Evolutionary conservation across 2,888 invertebrate genomes (phyloP).

Genomic region (Pyralis farinalis): DNA sequence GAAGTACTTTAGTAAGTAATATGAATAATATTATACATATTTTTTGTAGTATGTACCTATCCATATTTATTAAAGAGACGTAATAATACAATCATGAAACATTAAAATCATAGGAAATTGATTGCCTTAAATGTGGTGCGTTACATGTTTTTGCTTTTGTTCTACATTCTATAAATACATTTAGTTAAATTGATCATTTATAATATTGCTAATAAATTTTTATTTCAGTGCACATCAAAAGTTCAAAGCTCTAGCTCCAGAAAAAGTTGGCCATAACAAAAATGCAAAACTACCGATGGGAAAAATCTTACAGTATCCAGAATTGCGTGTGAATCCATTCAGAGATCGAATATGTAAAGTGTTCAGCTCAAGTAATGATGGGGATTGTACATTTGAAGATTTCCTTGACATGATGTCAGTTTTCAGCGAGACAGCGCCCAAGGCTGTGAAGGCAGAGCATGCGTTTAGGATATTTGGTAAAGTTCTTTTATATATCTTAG

Average conservation of each 20-base stretch:
- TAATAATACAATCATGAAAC: no score
- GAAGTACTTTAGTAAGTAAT: constrained; percentile 94
- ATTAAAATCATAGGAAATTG: no score
- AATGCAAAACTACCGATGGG: constrained; percentile 92
- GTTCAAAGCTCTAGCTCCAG: constrained; percentile 93
- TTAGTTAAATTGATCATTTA: no score
- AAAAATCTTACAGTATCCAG: constrained; percentile 92
- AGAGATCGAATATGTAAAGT: constrained; percentile 95
- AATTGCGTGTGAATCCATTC: constrained; percentile 94
- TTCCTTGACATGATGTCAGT: constrained; percentile 98
- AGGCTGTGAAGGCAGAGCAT: constrained; percentile 96
- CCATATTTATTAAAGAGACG: no score
- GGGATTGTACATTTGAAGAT: constrained; percentile 96
- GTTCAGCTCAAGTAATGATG: constrained; percentile 93
- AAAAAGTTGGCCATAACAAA: constrained; percentile 93
- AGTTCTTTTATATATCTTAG: constrained; percentile 16
- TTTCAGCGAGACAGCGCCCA: constrained; percentile 94
- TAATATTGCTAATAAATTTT: no score
- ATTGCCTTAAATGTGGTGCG: no score
- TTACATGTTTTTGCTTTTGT: no score
- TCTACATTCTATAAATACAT: no score
- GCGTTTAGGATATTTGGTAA: constrained; percentile 97
- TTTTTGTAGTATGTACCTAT: no score
- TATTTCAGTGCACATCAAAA: constrained; percentile 91
- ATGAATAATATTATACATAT: no score